phyloP scores from a whole-genome alignment of 1,140 invertebrate genomes.

The Zophobas atratus region DNA sequence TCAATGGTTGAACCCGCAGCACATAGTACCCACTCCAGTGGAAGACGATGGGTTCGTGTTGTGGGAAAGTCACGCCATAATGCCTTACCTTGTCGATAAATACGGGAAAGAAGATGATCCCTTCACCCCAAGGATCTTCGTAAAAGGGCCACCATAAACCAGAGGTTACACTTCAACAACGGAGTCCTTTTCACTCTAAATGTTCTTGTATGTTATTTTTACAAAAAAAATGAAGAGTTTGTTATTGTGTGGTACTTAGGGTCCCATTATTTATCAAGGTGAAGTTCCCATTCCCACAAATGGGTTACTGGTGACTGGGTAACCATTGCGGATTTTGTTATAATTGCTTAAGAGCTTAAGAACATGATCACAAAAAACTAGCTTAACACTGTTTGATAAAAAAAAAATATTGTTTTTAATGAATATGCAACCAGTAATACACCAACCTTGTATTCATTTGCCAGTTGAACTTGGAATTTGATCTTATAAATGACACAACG shows the following conservation, averaged over 20 bases:
- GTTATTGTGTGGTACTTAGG: background rate
- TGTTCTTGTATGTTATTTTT: slow-evolving; percentile 46
- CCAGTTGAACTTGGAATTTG: too few relatives aligned
- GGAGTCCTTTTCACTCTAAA: slow-evolving; percentile 67
- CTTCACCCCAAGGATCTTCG: too few relatives aligned
- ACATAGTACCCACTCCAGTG: too few relatives aligned
- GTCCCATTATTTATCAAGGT: background rate
- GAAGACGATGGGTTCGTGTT: too few relatives aligned
- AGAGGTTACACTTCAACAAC: slow-evolving; percentile 70
- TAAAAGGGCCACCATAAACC: slow-evolving; percentile 71
- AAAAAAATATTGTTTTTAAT: background rate
- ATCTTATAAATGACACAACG: too few relatives aligned
- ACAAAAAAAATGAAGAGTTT: background rate
- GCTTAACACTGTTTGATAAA: background rate
- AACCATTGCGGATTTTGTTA: slow-evolving; percentile 69
- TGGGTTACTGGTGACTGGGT: slow-evolving; percentile 65
- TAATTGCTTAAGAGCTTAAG: slow-evolving; percentile 51
- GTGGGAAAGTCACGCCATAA: too few relatives aligned
- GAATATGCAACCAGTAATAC: too few relatives aligned
- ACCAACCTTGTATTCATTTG: too few relatives aligned
- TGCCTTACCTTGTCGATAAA: too few relatives aligned
- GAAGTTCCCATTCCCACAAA: slow-evolving; percentile 33
- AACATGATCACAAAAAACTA: background rate
- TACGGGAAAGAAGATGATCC: too few relatives aligned
- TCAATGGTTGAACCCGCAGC: too few relatives aligned